Percentiles rank a stretch among this genome's conserved stretches.
Evolutionary conservation across 2,888 invertebrate species (phyloP).

Genomic region (Lypha dubia): DNA sequence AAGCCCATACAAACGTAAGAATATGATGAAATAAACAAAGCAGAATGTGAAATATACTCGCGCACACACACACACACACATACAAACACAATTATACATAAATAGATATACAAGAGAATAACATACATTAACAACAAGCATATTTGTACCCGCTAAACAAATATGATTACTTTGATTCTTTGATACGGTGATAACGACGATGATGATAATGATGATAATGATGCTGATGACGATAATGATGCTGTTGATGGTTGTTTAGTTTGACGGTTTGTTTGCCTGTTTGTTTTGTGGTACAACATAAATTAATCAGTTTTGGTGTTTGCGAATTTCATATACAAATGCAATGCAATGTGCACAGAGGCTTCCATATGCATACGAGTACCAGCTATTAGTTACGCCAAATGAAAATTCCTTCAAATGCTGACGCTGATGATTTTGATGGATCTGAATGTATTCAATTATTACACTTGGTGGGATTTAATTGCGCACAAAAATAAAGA

Average conservation of each 20-base stretch:
- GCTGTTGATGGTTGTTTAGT: conserved; percentile 42
- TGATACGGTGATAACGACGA: conserved; percentile 40
- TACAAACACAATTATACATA: background rate
- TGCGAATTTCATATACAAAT: conserved; percentile 64
- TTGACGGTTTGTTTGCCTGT: conserved; percentile 37
- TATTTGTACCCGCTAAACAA: conserved; percentile 54
- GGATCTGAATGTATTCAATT: conserved; percentile 52
- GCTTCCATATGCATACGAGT: background rate
- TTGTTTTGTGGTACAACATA: conserved; percentile 63
- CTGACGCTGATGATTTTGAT: conserved; percentile 14
- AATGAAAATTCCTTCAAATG: conserved; percentile 22
- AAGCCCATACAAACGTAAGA: conserved; percentile 36
- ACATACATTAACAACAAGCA: conserved; percentile 28
- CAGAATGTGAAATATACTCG: conserved; percentile 34
- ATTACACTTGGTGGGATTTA: conserved; percentile 62
- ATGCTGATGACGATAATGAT: background rate
- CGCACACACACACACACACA: conserved; percentile 8
- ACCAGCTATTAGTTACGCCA: conserved; percentile 22
- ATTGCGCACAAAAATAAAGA: conserved; percentile 27
- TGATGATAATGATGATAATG: conserved; percentile 11
- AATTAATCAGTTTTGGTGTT: conserved; percentile 70
- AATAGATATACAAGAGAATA: background rate
- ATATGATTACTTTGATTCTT: conserved; percentile 59
- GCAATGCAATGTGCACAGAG: conserved; percentile 27
- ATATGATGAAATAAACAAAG: conserved; percentile 47